Evolutionary conservation across 2,113 vertebrate species (phyloP).

Genomic region (Chaetura pelagica): DNA sequence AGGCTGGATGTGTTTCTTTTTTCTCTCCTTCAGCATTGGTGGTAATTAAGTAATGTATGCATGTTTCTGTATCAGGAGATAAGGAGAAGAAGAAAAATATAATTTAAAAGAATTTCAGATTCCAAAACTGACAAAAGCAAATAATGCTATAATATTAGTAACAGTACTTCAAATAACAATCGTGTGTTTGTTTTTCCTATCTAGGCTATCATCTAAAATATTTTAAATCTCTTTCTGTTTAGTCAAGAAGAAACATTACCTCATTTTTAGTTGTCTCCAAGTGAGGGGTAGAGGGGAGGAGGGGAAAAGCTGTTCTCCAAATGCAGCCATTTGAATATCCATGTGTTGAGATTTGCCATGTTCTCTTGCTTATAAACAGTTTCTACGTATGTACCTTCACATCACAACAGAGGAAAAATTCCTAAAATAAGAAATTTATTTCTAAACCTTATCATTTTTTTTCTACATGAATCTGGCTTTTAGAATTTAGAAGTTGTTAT

Average conservation of each 20-base stretch:
- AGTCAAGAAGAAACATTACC: background rate
- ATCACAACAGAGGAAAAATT: background rate
- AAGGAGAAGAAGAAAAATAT: background rate
- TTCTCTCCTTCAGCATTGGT: background rate
- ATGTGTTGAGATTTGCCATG: background rate
- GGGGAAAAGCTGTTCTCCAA: background rate
- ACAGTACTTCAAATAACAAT: background rate
- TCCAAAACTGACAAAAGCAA: background rate
- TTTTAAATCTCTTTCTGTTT: background rate
- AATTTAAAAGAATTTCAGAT: background rate
- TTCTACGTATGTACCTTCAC: background rate
- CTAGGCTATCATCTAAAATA: background rate
- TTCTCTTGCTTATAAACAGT: background rate
- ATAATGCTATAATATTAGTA: background rate
- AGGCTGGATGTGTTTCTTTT: background rate
- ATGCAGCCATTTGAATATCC: background rate
- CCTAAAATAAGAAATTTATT: background rate
- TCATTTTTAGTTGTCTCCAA: background rate
- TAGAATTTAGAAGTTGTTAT: background rate
- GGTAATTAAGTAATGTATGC: background rate
- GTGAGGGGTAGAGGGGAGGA: background rate
- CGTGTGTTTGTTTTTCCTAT: background rate
- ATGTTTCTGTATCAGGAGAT: background rate
- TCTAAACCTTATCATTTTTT: background rate
- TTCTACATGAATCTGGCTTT: background rate